Evolutionary conservation across 2,888 invertebrate genomes (phyloP), one percentile per base, ranked within the genome.

Genomic region (Apeira syringaria): DNA sequence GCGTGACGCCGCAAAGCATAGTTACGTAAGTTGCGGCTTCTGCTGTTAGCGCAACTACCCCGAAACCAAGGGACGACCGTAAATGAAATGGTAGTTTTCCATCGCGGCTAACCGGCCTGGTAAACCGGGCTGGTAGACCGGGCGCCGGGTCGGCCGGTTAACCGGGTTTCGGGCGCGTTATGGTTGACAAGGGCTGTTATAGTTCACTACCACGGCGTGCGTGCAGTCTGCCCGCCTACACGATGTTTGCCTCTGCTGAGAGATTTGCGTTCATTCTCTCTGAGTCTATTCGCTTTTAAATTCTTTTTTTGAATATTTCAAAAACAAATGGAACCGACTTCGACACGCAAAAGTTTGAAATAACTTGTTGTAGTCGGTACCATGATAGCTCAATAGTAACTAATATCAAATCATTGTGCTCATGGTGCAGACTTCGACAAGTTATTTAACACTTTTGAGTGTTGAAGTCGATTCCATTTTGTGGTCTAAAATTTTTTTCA

Each of bases 51-150:
- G 57, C 71, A 75, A 78, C 82, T 80, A 79, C 78, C 78, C 80
- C 77, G 59, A 82, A 85, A 84, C 83, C 81, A 78, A 79, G 76
- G 79, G 76, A 72, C 75, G 71, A 79, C 83, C 86, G 74, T 87
- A 86, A 88, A 87, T 85, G 87, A 83, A 87, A 87, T 84, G 83
- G 83, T 85, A 85, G 86, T 87, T 88, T 86, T 86, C 81, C 84
- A 72, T 61, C 73, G 80, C 68, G 78, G 79, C 74, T 73, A 73
- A 72, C 80, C 77, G 65, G 64, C 49, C 40, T 55, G 65, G 68
- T 59, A 61, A 58, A 60, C 62, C 60, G 64, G 56, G 36, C 47
- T 63, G 59, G 64, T 62, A 62, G 61, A 59, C 62, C 67, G 71
- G 62, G 61, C 63, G 50, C 50, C 59, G 59, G 63, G 59, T 54